These are phyloP conservation scores for Haliaeetus leucogaster DNA, from an alignment of 2,113 vertebrate species.

Conservation along the genomic window DNA sequence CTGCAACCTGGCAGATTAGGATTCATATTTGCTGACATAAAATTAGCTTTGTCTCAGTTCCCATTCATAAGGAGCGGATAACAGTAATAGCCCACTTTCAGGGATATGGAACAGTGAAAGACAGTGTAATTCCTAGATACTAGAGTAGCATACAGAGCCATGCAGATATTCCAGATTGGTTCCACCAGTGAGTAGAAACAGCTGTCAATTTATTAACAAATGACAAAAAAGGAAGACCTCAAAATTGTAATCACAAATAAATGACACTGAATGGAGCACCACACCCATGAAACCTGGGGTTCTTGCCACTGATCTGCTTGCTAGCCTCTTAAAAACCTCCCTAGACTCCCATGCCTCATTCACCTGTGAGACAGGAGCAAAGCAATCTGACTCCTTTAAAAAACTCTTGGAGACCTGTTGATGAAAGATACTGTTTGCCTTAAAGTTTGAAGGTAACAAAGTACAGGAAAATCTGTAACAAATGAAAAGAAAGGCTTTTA, in stretches of 20 bases:
- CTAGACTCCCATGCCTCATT: neutral
- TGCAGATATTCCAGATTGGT: neutral
- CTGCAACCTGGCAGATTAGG: neutral
- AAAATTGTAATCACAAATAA: slow-evolving; percentile 21
- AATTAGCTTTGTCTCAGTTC: neutral
- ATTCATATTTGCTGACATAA: neutral
- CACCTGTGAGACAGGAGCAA: neutral
- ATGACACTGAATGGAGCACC: slow-evolving; percentile 54
- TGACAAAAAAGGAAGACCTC: neutral
- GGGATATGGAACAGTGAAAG: neutral
- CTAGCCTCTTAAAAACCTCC: neutral
- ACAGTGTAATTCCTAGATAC: neutral
- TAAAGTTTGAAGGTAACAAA: neutral
- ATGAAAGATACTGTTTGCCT: neutral
- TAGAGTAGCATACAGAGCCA: neutral
- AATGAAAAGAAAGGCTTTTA: neutral
- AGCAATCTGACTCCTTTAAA: neutral
- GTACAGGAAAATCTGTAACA: neutral
- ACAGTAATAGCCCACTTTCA: neutral
- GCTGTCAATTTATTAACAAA: neutral
- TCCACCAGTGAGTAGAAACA: neutral
- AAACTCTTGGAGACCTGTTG: neutral
- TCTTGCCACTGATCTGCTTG: neutral
- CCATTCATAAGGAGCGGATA: neutral
- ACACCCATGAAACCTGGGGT: neutral